These are phyloP conservation scores for Julus scandinavius DNA, from an alignment of 2,888 invertebrate species.

Conservation along the genomic window DNA sequence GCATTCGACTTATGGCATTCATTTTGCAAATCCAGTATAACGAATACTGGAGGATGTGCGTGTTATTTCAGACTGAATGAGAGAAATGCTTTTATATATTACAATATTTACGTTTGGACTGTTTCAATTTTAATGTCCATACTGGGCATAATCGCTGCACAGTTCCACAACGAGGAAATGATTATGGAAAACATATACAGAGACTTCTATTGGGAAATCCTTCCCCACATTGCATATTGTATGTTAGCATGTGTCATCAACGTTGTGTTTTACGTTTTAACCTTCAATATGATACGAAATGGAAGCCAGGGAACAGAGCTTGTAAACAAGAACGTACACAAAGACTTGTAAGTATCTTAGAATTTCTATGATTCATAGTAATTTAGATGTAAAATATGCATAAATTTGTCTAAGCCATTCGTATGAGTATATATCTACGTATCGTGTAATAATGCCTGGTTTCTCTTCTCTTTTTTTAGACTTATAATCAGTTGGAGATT, in stretches of 20 bases:
- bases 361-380: background rate
- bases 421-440: too few species aligned
- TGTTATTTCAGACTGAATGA: background rate
- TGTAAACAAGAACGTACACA: conserved; percentile 56
- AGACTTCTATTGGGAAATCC: background rate
- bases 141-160: background rate
- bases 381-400: background rate
- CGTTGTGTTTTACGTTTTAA: conserved; percentile 55
- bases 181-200: conserved; percentile 37
- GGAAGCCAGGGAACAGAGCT: conserved; percentile 53
- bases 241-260: conserved; percentile 35
- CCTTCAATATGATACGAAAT: conserved; percentile 45
- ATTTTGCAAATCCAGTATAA: conserved; percentile 51
- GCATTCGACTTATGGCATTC: conserved; percentile 87
- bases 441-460: background rate
- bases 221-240: conserved; percentile 52
- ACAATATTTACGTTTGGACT: conserved; percentile 47
- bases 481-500: background rate
- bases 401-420: too few species aligned
- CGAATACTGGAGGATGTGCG: background rate
- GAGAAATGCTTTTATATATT: conserved; percentile 38
- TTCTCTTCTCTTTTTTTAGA: background rate
- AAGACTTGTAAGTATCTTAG: conserved; percentile 55
- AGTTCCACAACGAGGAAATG: background rate
- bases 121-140: background rate